Conservation (phyloP, 2,888 invertebrate species). For the Lysandra bellargus region DNA sequence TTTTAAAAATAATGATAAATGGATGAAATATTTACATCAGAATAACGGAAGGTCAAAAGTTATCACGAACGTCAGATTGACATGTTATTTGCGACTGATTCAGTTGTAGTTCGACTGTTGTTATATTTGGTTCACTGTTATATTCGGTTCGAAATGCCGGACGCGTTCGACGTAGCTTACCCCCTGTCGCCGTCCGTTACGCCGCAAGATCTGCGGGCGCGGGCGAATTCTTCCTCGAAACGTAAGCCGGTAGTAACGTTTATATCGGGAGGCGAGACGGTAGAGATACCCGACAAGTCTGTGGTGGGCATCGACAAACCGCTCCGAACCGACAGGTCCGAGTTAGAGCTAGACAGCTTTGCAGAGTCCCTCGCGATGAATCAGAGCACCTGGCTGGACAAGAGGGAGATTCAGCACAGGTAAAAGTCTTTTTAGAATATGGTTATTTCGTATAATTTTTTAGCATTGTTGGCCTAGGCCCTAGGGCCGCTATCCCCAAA, state of each 20-base stretch:
- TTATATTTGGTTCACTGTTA: slow-evolving; percentile 22
- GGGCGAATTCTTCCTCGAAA: slow-evolving; percentile 78
- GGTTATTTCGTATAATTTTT: neutral
- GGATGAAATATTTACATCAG: slow-evolving; percentile 59
- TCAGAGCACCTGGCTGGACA: slow-evolving; percentile 78
- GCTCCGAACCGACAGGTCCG: slow-evolving; percentile 67
- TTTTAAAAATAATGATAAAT: slow-evolving; percentile 16
- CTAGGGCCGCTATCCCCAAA: no score
- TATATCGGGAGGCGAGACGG: slow-evolving; percentile 64
- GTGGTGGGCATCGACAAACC: slow-evolving; percentile 66
- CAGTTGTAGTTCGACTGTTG: slow-evolving; percentile 38
- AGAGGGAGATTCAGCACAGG: slow-evolving; percentile 81
- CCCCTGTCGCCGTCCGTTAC: slow-evolving; percentile 74
- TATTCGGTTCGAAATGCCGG: slow-evolving; percentile 71
- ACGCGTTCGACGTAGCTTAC: slow-evolving; percentile 79
- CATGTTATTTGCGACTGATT: slow-evolving; percentile 50
- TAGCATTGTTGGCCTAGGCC: neutral
- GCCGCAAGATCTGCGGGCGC: slow-evolving; percentile 78
- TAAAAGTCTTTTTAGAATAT: slow-evolving; percentile 45
- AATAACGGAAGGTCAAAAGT: slow-evolving; percentile 55
- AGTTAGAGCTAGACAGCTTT: slow-evolving; percentile 78
- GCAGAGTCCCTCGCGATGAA: slow-evolving; percentile 73
- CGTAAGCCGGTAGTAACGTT: slow-evolving; percentile 66
- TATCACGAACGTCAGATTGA: slow-evolving; percentile 66
- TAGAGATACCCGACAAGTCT: slow-evolving; percentile 74